These are phyloP conservation scores for Dione juno DNA, from an alignment of 2,888 invertebrate species.

Conservation along the genomic window DNA sequence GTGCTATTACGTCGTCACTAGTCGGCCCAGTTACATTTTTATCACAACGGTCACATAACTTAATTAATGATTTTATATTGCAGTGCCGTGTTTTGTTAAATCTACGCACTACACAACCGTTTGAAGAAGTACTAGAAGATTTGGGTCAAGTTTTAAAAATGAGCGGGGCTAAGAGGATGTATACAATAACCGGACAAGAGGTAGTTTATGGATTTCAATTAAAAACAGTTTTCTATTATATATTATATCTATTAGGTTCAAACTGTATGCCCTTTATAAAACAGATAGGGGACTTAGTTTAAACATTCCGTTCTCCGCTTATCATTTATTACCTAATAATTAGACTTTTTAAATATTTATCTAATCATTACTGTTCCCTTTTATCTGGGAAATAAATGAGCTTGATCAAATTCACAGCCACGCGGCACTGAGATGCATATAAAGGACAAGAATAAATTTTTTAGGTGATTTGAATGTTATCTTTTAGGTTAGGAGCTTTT, in stretches of 20 bases:
- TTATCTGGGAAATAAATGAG: too few relatives aligned
- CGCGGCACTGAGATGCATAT: too few relatives aligned
- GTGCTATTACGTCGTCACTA: conserved; percentile 26
- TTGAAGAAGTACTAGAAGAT: conserved; percentile 96
- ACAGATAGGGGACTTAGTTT: too few relatives aligned
- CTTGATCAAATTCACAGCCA: background rate
- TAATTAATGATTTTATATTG: conserved; percentile 43
- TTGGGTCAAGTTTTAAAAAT: conserved; percentile 96
- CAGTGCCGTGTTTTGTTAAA: conserved; percentile 96
- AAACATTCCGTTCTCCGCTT: too few relatives aligned
- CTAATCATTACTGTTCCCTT: too few relatives aligned
- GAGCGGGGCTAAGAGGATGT: conserved; percentile 95
- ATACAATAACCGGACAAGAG: conserved; percentile 95
- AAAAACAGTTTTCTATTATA: too few relatives aligned
- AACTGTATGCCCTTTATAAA: too few relatives aligned
- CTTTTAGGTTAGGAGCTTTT: conserved; percentile 93
- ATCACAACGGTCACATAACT: background rate
- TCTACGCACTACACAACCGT: conserved; percentile 95
- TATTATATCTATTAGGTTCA: too few relatives aligned
- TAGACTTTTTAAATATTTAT: too few relatives aligned
- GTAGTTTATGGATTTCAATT: conserved; percentile 75
- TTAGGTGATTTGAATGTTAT: background rate
- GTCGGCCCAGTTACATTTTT: conserved; percentile 24
- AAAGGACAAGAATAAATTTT: too few relatives aligned
- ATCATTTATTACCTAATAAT: too few relatives aligned